Conservation (phyloP, 2,797 vertebrate genomes). For the Xyrichtys novacula region DNA sequence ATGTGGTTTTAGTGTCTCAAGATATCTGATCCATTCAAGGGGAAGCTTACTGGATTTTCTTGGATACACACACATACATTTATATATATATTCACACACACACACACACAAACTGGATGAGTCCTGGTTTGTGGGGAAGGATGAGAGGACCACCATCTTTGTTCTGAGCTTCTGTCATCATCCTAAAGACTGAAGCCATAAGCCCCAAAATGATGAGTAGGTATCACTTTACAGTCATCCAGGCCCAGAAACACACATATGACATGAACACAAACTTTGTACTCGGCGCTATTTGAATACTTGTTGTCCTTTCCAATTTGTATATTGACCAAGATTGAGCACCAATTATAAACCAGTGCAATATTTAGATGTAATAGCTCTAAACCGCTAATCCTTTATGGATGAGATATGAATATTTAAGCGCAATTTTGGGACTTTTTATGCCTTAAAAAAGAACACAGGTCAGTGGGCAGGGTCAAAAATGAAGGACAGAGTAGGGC, state of each 20-base stretch:
- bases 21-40: conserved; percentile 72
- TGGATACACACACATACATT: conserved; percentile 26
- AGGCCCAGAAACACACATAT: not conserved
- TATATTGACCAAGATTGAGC: not conserved
- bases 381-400: not conserved
- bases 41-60: conserved; percentile 68
- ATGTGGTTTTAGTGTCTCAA: conserved; percentile 70
- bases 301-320: not conserved
- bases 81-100: conserved; percentile 14
- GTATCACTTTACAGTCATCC: conserved; percentile 55
- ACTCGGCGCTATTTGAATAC: conserved; percentile 3
- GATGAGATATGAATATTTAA: not conserved
- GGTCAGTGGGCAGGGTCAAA: too few species aligned
- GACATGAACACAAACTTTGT: not conserved
- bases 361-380: too few species aligned
- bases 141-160: conserved; percentile 76
- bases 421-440: not conserved
- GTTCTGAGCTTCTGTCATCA: conserved; percentile 76
- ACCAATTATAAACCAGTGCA: not conserved
- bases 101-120: conserved; percentile 54
- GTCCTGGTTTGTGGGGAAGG: conserved; percentile 60
- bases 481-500: too few species aligned
- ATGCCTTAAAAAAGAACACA: too few species aligned
- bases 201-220: conserved; percentile 62
- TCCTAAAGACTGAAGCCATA: conserved; percentile 54